A percentile compares a stretch with the other conserved stretches of the same genome.
These are phyloP conservation scores for Narcine bancroftii DNA, from an alignment of 2,113 vertebrate genomes.

Conservation along the genomic window DNA sequence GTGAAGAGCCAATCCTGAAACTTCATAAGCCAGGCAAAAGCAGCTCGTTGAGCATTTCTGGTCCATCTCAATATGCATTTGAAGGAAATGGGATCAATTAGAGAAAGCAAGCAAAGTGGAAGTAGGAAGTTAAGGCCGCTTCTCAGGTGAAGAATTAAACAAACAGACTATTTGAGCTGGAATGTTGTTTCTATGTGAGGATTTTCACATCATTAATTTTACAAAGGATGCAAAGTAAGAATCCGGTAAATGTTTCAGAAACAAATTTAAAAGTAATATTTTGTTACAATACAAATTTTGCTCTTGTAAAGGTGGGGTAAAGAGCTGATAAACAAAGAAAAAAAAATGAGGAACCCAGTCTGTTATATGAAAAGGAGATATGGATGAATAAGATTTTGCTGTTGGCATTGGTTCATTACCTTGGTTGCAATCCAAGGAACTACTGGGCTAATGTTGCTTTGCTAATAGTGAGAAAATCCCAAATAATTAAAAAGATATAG, in stretches of 20 bases:
- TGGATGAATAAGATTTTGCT: background rate
- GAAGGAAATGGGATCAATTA: background rate
- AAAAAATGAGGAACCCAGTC: no score
- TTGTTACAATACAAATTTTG: background rate
- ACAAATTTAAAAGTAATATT: background rate
- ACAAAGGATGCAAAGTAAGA: background rate
- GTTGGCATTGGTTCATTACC: background rate
- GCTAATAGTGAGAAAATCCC: background rate
- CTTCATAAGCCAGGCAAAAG: background rate
- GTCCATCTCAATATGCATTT: background rate
- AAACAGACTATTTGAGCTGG: background rate
- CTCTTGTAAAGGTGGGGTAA: no score
- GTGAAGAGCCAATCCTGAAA: background rate
- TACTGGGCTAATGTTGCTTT: background rate
- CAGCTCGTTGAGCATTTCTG: background rate
- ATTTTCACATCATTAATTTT: background rate
- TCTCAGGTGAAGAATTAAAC: background rate
- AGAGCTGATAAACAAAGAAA: no score
- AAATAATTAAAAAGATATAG: background rate
- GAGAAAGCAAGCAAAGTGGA: background rate
- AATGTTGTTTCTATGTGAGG: background rate
- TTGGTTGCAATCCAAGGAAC: background rate
- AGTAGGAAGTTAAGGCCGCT: background rate
- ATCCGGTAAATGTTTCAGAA: background rate
- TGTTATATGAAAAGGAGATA: background rate